Base-by-base conservation (phyloP, 2,113 vertebrate genomes). In the Australoheros scitulus region DNA sequence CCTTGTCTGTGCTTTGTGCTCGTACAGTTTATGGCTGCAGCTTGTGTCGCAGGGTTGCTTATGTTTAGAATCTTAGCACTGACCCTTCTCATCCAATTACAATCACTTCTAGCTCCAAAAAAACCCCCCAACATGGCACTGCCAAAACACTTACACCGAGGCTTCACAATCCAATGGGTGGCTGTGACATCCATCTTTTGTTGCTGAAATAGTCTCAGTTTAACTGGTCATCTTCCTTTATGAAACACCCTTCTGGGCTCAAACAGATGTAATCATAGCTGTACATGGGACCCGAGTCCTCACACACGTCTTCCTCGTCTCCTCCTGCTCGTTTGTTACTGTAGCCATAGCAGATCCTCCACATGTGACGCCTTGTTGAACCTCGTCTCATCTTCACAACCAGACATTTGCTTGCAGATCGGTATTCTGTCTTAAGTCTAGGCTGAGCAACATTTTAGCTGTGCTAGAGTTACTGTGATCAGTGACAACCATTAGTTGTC, bases 381-480 rank as follows among this genome's bases (percentile, higher is more conserved):
- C 76, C 76, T 64, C 47, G 47, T 72, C 47, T 26, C 3, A 68
- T 82, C 43, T n/a, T 52, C 50, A 52, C 79, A 26, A 55, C 80
- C 70, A 81, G 81, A 83, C 89, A 41, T 64, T 61, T 57, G 88
- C 91, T 92, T 88, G 87, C 90, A 82, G 88, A 88, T 89, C 34
- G 74, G 82, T 90, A 61, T 87, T 61, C 82, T 17, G 88, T 90
- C 87, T 86, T 34, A 68, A 79, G 88, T 84, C 76, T 50, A 76
- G 55, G 86, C 83, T 82, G 89, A 90, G 91, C 88, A 78, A 82
- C 79, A 77, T 88, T 87, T 89, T 90, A 87, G 87, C 88, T 79
- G 91, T 89, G 89, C 92, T 92, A 91, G 83, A 92, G 88, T 90
- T 83, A 90, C 92, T 93, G 93, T 92, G 91, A 93, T 88, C 85